Evolutionary conservation across 2,113 vertebrate genomes (phyloP).

Genomic region (Tenebrosternarchus preto): DNA sequence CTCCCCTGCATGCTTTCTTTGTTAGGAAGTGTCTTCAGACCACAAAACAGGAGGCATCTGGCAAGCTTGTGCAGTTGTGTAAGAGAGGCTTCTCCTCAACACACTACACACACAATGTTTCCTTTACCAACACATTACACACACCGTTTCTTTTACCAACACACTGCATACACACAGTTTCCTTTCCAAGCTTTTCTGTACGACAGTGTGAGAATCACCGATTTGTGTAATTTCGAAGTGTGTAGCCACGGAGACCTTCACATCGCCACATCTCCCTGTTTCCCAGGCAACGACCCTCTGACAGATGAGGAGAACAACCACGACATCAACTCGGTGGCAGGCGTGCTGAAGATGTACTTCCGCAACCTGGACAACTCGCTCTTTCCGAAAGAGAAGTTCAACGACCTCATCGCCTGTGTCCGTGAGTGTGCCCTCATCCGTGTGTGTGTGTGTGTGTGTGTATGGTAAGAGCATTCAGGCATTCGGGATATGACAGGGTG

Average conservation of each 20-base stretch:
- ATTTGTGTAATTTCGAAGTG: neutral
- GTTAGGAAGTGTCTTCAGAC: neutral
- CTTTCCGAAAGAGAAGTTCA: slow-evolving; percentile 98
- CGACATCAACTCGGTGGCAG: slow-evolving; percentile 97
- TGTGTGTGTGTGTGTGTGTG: slow-evolving; percentile 12
- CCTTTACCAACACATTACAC: too few species aligned
- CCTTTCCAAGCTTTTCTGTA: too few species aligned
- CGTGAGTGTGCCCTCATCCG: slow-evolving; percentile 79
- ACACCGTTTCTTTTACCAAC: too few species aligned
- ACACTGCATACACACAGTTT: too few species aligned
- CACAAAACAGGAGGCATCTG: slow-evolving; percentile 16
- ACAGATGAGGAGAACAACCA: slow-evolving; percentile 96
- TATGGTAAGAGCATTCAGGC: slow-evolving; percentile 22
- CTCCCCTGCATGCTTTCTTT: neutral
- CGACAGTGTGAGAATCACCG: too few species aligned
- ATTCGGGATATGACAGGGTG: slow-evolving; percentile 43
- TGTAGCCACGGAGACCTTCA: neutral
- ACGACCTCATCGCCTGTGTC: slow-evolving; percentile 96
- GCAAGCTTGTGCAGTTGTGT: neutral
- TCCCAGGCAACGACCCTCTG: slow-evolving; percentile 93
- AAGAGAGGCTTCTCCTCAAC: slow-evolving; percentile 4
- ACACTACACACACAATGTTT: too few species aligned
- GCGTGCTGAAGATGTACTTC: slow-evolving; percentile 97
- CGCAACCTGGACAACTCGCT: slow-evolving; percentile 95
- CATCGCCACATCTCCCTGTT: slow-evolving; percentile 50